Conservation (phyloP, 1,140 invertebrate species). For the Bombus waltoni region DNA sequence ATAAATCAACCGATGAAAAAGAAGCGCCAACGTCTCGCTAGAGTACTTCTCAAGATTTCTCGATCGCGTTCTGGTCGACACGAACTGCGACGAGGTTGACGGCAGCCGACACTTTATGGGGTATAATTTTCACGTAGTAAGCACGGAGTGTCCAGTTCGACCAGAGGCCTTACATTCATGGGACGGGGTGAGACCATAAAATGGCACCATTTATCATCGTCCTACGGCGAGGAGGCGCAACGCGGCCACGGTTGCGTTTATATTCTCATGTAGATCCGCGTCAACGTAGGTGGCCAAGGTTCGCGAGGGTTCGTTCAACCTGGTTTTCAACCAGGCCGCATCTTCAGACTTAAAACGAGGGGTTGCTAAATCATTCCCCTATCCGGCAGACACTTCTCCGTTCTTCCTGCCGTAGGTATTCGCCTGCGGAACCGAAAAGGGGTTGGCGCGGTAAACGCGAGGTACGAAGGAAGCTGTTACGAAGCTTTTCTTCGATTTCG, state of each 20-base stretch:
- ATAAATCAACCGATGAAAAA: not conserved
- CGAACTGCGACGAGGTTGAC: conserved; percentile 20
- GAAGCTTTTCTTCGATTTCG: conserved; percentile 29
- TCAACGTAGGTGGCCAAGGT: conserved; percentile 51
- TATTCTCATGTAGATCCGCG: conserved; percentile 54
- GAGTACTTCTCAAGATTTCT: not conserved
- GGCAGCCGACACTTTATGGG: conserved; percentile 50
- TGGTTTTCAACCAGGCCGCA: conserved; percentile 49
- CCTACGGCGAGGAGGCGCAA: conserved; percentile 4
- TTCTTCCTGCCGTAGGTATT: not conserved
- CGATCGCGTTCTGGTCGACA: conserved; percentile 27
- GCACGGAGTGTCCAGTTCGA: conserved; percentile 7
- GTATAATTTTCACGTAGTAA: conserved; percentile 58
- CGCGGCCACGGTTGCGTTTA: conserved; percentile 22
- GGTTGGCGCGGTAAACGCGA: not conserved
- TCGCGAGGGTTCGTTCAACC: conserved; percentile 60
- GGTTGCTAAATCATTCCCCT: conserved; percentile 50
- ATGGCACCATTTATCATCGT: conserved; percentile 63
- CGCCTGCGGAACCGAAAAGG: conserved; percentile 21
- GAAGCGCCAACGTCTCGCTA: not conserved
- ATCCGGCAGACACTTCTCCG: conserved; percentile 23
- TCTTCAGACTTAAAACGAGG: conserved; percentile 28
- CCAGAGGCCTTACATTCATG: not conserved
- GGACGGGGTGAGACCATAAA: conserved; percentile 51
- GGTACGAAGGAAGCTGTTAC: not conserved